Evolutionary conservation across 1,140 invertebrate species (phyloP), one percentile per base, ranked within the genome.

Genomic region (Leptestheria dahalacensis): DNA sequence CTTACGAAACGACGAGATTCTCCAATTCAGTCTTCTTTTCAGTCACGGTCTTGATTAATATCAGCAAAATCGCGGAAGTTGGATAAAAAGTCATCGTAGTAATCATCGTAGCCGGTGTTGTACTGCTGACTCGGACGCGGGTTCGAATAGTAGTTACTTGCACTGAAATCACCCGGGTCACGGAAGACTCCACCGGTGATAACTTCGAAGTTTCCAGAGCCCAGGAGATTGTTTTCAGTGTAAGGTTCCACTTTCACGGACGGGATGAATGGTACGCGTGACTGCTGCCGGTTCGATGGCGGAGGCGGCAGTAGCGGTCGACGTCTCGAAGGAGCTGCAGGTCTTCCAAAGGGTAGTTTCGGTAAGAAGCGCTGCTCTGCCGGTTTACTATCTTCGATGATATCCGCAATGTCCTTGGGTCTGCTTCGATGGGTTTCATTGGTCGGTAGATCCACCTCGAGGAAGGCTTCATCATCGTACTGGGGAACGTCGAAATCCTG

Each of bases 1-100:
- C n/a, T n/a, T n/a, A n/a, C n/a, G n/a, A n/a, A n/a, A n/a, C n/a
- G n/a, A n/a, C n/a, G n/a, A n/a, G n/a, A n/a, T n/a, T n/a, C n/a
- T n/a, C n/a, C n/a, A n/a, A n/a, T n/a, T n/a, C n/a, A n/a, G n/a
- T n/a, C n/a, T n/a, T n/a, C n/a, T n/a, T n/a, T n/a, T n/a, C 33
- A 41, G 15, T 41, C 33, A 41, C 33, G 33, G 33, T 41, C 53
- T 41, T 52, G 48, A 24, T 60, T 60, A 29, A 60, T 49, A 29
- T 60, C 58, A 18, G 58, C 58, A 50, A 60, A 60, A 28, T 60
- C 58, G 20, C 58, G 21, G 25, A 60, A 60, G 33, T 60, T 60
- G 25, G 58, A 60, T 41, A 60, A 51, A 49, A 60, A 60, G 41
- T 60, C 58, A 15, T 60, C 58, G 15, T 9, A 41, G 33, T 41